Conservation (phyloP, 2,113 vertebrate species). For the Ophthalmolycus amberensis region DNA sequence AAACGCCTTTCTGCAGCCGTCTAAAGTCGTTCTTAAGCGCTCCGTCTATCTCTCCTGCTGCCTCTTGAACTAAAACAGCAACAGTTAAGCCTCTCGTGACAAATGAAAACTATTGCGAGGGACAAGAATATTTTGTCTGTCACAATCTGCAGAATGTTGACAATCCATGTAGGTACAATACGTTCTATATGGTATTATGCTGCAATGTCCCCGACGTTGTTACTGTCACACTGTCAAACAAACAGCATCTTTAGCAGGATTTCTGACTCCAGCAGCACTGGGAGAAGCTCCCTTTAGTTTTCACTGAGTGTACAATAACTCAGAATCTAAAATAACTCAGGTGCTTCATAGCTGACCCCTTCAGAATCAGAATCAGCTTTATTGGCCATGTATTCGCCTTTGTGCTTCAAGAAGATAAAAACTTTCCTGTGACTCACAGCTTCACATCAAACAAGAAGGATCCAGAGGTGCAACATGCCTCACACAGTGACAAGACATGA, state of each 20-base stretch:
- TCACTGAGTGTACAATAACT: neutral
- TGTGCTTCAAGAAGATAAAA: neutral
- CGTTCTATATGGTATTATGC: too few species aligned
- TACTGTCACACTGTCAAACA: constrained; percentile 6
- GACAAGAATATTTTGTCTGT: constrained; percentile 23
- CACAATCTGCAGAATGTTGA: too few species aligned
- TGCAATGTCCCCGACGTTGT: too few species aligned
- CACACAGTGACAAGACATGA: neutral
- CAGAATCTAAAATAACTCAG: constrained; percentile 14
- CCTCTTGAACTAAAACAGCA: constrained; percentile 42
- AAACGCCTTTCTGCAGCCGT: constrained; percentile 47
- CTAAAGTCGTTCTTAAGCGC: constrained; percentile 17
- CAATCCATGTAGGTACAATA: too few species aligned
- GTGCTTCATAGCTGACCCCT: neutral
- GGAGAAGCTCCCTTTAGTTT: constrained; percentile 28
- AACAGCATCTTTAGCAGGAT: neutral
- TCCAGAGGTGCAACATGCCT: neutral
- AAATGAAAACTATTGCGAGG: constrained; percentile 34
- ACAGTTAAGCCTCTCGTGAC: constrained; percentile 33
- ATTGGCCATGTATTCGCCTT: neutral
- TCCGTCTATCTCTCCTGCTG: constrained; percentile 15
- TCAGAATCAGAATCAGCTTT: neutral
- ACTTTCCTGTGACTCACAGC: neutral
- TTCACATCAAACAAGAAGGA: neutral
- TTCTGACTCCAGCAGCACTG: constrained; percentile 8